Evolutionary conservation across 1,140 invertebrate genomes (phyloP), one percentile per base, ranked within the genome.

Genomic region (Uloborus diversus): DNA sequence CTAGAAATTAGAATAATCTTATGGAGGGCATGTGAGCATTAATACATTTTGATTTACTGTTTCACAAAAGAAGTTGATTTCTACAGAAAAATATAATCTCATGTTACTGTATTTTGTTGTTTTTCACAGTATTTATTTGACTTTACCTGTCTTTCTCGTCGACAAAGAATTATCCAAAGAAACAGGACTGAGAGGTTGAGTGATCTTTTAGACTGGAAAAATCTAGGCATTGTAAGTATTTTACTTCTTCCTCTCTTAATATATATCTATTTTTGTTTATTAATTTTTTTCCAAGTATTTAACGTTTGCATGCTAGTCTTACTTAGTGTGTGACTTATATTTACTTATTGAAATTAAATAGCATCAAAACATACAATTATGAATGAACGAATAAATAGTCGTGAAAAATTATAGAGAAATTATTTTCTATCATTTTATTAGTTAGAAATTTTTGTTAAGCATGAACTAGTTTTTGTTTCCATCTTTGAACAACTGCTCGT

Each of bases 131-230:
- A 86, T 83, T 96, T 99, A 94, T 96, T 92, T 87, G 96, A 98
- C 85, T 99, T 99, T 87, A 91, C 93, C n/a, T 90, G 92, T 82
- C 86, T 99, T 33, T 96, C 93, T 84, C 89, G 98, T 66, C 89
- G 98, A 61, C 98, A 99, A 87, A 91, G 98, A 84, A 99, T 99
- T 82, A 99, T 99, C 83, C 96, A 99, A 85, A 90, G 98, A 84
- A 99, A 99, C 87, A 90, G 98, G 84, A 99, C 97, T 0, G 98
- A 99, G 86, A 90, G 98, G 68, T 88, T 99, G 0, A 98, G 96
- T 83, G 98, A 99, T 87, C 89, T 99, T 42, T 89, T 99, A 25
- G 98, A 99, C 87, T 99, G 98, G 98, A 93, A 96, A 88, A 99
- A 96, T 87, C 90, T 99, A 33, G 96, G 96, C 53, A 76, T 84